Base-by-base conservation (phyloP, 1,140 invertebrate species). In the Megalonaias nervosa region DNA sequence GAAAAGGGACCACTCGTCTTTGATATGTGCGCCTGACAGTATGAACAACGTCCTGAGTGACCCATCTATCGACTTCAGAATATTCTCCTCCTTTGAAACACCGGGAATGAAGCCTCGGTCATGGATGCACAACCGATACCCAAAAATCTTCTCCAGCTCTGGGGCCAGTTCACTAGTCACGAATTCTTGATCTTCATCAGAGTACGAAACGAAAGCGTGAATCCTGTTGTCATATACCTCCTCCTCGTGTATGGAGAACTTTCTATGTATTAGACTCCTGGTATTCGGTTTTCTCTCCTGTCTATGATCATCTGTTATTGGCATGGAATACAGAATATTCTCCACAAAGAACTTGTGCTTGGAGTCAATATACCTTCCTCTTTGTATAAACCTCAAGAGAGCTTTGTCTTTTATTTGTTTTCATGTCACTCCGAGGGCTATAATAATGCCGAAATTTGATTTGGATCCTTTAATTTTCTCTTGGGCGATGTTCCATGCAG, bases 1-100 rank as follows among this genome's bases (percentile, higher is more conserved):
- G 65, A 86, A 86, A 9, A 83, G 48, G 19, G 81, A 80, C 85
- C 85, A 86, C 57, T 86, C 85, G 56, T 85, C 77, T 6, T 75
- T 60, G 12, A 76, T n/a, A 64, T 81, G 79, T 15, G 72, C 59
- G 15, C 78, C 69, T 0, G 85, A 85, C 15, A 86, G 31, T 6
- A 86, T 59, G n/a, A 86, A 81, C 12, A 86, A 59, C 1, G 79
- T 82, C 68, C 81, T 78, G 1, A 64, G 56, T 58, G 82, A 79
- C 21, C 38, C 60, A 14, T 85, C 70, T 1, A 82, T 81, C 0
- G 84, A 84, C 13, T 81, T 78, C 16, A 86, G 71, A 38, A 86
- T 82, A 68, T 86, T 86, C 74, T 86, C 84, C 57, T 86, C 81
- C 38, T 82, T 84, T 21, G 84, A 80, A 23, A 81, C 79, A 6